Evolutionary conservation across 2,113 vertebrate genomes (phyloP), one percentile per base, ranked within the genome.

Genomic region (Synchiropus splendidus): DNA sequence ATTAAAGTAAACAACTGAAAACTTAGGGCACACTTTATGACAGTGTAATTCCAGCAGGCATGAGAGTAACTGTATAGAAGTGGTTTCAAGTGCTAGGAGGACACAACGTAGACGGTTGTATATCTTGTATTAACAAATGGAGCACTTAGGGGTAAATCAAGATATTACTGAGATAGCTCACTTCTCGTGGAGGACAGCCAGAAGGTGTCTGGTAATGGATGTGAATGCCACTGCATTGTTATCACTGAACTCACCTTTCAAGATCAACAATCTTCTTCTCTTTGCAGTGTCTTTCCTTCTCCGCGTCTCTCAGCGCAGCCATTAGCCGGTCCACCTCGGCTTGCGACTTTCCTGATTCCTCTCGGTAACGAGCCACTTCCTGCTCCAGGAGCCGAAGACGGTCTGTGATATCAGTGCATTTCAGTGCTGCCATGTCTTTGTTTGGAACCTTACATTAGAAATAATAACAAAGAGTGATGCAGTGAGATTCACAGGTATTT

Each of bases 231-330:
- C 32, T 9, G 34, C 36, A 39, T 38, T 31, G 42, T 38, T 59
- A 13, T 27, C 10, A 15, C 16, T 37, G 48, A 38, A 42, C 71
- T 77, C 85, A 98, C 95, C 94, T 96, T 79, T 98, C 93, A 13
- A 95, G 85, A 51, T 98, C 92, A 3, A 87, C 81, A 16, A 94
- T 92, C 78, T 88, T 93, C 80, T 86, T 95, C 79, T 96, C 94
- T 72, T 90, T 93, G 72, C 89, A 87, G 10, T 85, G 89, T 74
- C 89, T 89, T 64, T 98, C 92, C 16, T 85, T 84, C 67, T 97
- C 92, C 36, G 92, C 86, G 45, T 93, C 90, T 58, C 84, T 88
- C 58, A 97, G 89, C 58, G 94, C 90, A 56, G 85, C 85, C 82
- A 92, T 83, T 42, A 97, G 81, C 68, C 93, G 77, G 70, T 94